Base-by-base conservation (phyloP, 2,113 vertebrate species). In the Numida meleagris region DNA sequence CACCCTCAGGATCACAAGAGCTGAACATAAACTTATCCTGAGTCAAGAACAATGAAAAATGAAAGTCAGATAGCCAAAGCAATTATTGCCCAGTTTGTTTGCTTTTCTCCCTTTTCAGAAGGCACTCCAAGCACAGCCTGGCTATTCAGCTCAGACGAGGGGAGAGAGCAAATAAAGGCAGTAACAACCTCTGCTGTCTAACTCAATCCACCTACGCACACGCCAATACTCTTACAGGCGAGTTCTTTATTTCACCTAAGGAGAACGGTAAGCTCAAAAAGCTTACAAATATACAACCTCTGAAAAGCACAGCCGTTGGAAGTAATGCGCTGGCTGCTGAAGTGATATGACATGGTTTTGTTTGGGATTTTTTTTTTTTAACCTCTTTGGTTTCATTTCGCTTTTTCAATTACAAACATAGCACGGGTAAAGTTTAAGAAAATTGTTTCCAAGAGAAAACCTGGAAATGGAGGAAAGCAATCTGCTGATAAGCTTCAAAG, bases 61-160 rank as follows among this genome's bases (percentile, higher is more conserved):
- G 8, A 15, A 57, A 95, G 82, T 6, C 89, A 89, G 62, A 38
- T 4, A 87, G 82, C 71, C 84, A 75, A 43, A 85, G 84, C 87
- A 85, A 73, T 91, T 46, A 72, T 16, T 65, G 71, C 74, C 66
- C 6, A 17, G 33, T 3, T 3, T 80, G 86, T 90, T 95, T 91
- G 93, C 88, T 76, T 58, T 93, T 48, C 84, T 51, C 46, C 88
- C 77, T 51, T 46, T 17, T 4, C 71, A 78, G 82, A 15, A 93
- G 50, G 51, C 46, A 21, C 71, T 51, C 45, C 65, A 55, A 71
- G 70, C 13, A 25, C 83, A 58, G 67, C 36, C 27, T 75, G 63
- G 74, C 68, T 57, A 3, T 9, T 46, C 65, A 48, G 81, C 55
- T 50, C 59, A 33, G 9, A 14, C 0, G 4, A 38, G 76, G 66